Conservation (phyloP, 2,797 vertebrate genomes). For the Falco naumanni region DNA sequence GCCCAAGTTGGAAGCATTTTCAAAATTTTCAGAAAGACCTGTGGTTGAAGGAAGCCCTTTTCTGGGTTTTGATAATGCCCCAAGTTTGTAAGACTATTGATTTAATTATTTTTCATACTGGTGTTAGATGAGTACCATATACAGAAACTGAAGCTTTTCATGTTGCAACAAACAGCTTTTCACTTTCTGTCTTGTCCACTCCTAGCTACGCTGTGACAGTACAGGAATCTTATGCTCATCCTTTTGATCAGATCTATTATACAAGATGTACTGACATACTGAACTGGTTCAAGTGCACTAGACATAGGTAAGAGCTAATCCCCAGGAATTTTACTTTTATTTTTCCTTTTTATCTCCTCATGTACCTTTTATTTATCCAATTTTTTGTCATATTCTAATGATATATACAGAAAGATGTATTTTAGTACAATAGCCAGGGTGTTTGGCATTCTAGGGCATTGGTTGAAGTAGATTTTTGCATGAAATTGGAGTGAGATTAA, state of each 20-base stretch:
- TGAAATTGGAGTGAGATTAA: background rate
- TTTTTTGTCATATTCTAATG: background rate
- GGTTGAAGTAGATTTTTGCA: background rate
- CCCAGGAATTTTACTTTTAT: background rate
- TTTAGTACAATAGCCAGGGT: background rate
- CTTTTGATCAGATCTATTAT: conserved; percentile 98
- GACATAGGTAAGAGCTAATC: conserved; percentile 87
- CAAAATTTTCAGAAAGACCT: background rate
- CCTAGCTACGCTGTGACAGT: conserved; percentile 95
- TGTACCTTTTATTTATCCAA: background rate
- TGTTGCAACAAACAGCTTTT: background rate
- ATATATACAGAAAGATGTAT: background rate
- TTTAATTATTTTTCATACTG: background rate
- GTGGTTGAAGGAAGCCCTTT: background rate
- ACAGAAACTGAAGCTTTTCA: background rate
- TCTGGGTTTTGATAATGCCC: background rate
- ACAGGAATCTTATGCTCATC: conserved; percentile 96
- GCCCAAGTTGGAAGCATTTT: background rate
- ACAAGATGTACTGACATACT: conserved; percentile 98
- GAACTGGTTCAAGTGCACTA: conserved; percentile 99
- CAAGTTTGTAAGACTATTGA: background rate
- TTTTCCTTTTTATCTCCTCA: background rate
- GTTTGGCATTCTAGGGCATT: background rate
- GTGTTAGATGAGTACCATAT: background rate
- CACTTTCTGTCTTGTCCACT: background rate